Conservation (phyloP, 2,797 vertebrate species). For the Chaenodraco wilsoni region DNA sequence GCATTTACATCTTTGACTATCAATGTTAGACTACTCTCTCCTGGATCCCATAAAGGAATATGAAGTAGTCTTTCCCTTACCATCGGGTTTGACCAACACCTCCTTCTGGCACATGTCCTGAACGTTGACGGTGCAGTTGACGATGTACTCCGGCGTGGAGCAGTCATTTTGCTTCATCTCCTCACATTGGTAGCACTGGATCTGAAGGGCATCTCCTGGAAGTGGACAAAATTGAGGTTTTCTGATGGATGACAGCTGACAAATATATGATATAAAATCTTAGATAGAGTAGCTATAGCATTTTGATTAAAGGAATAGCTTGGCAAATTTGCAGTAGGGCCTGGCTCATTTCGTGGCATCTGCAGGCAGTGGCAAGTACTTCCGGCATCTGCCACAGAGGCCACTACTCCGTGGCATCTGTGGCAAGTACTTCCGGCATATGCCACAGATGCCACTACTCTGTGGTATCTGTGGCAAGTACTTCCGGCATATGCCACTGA, state of each 20-base stretch:
- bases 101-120: conserved; percentile 99
- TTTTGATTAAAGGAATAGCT: neutral
- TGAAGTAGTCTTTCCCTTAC: conserved; percentile 72
- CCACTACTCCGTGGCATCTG: no score
- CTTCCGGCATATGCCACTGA: no score
- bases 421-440: no score
- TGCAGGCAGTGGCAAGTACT: no score
- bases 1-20: conserved; percentile 6
- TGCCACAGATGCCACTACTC: no score
- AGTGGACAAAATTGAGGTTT: no score
- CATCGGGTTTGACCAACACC: conserved; percentile 94
- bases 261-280: no score
- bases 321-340: neutral
- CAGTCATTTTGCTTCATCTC: conserved; percentile 96
- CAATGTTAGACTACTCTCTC: conserved; percentile 16
- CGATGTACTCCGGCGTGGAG: conserved; percentile 93
- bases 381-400: no score
- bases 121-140: conserved; percentile 98
- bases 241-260: no score
- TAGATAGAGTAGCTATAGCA: neutral
- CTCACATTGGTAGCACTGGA: conserved; percentile 99
- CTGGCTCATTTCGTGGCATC: no score
- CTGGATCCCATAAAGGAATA: conserved; percentile 3
- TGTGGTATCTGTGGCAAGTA: no score
- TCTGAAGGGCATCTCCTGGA: conserved; percentile 88